phyloP scores from a whole-genome alignment of 2,888 invertebrate genomes.

The Sthenelais limicola region DNA sequence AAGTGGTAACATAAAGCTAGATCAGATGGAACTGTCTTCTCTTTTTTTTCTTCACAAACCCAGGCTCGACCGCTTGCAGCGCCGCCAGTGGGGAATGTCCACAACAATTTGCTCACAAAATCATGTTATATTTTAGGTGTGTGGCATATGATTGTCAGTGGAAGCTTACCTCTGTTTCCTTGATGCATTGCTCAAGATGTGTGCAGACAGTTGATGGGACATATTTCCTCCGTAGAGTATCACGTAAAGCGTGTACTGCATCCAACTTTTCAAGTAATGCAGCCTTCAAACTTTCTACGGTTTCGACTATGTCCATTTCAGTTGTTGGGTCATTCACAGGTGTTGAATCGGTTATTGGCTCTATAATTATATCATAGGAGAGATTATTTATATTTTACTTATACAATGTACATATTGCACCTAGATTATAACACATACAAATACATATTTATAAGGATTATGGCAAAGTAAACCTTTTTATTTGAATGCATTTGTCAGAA shows the following conservation, averaged over 20 bases:
- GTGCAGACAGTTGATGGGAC: slow-evolving; percentile 68
- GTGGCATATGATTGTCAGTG: no score
- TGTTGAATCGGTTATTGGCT: background rate
- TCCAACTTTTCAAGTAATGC: slow-evolving; percentile 67
- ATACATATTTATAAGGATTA: no score
- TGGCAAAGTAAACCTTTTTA: no score
- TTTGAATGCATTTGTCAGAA: no score
- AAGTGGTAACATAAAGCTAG: no score
- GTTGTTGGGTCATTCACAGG: slow-evolving; percentile 53
- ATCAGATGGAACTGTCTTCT: no score
- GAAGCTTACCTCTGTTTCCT: slow-evolving; percentile 68
- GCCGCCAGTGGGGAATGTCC: no score
- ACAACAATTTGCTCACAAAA: no score
- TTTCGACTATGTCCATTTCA: slow-evolving; percentile 62
- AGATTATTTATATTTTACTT: background rate
- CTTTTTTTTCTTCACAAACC: no score
- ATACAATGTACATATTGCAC: background rate
- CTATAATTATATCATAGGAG: background rate
- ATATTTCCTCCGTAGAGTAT: slow-evolving; percentile 62
- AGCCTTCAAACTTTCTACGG: slow-evolving; percentile 64
- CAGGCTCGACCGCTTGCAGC: no score
- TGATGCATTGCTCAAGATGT: slow-evolving; percentile 70
- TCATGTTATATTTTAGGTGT: no score
- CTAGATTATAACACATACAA: background rate
- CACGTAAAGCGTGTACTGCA: slow-evolving; percentile 59